phyloP scores from a whole-genome alignment of 2,113 vertebrate genomes.

The Chloebia gouldiae region DNA sequence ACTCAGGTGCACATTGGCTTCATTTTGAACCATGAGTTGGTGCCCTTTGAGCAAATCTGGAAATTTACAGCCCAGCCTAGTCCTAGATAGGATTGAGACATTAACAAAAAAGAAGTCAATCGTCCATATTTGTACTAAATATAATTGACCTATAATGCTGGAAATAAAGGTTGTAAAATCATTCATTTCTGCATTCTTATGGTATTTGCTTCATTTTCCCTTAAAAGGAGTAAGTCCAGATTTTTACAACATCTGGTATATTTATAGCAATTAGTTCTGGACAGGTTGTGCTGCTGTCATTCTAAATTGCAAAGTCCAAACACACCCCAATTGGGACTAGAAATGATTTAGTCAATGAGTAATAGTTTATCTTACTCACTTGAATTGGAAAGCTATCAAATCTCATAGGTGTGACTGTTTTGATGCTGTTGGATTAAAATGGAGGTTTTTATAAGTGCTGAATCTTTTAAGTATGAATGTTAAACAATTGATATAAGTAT shows the following conservation, averaged over 20 bases:
- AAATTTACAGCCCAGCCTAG: constrained; percentile 52
- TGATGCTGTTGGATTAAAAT: constrained; percentile 38
- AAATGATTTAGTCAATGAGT: constrained; percentile 68
- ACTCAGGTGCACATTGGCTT: too few relatives aligned
- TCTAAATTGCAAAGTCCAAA: constrained; percentile 54
- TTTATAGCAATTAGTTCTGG: constrained; percentile 75
- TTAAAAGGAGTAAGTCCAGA: constrained; percentile 47
- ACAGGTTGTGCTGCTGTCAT: constrained; percentile 54
- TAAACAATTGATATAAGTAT: neutral
- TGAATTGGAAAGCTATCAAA: constrained; percentile 30
- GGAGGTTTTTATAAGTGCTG: constrained; percentile 16
- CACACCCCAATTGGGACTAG: constrained; percentile 67
- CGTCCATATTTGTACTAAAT: constrained; percentile 51
- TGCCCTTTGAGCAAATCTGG: constrained; percentile 42
- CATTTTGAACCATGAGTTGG: neutral
- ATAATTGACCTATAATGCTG: constrained; percentile 62
- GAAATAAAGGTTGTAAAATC: constrained; percentile 66
- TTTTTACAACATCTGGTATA: constrained; percentile 72
- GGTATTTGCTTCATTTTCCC: constrained; percentile 27
- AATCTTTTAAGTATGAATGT: neutral
- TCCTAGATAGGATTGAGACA: constrained; percentile 27
- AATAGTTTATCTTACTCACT: constrained; percentile 71
- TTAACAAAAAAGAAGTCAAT: constrained; percentile 56
- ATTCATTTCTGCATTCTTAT: neutral
- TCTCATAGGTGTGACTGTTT: constrained; percentile 49